Evolutionary conservation across 2,113 vertebrate genomes (phyloP), one percentile per base, ranked within the genome.

Genomic region (Alces alces): DNA sequence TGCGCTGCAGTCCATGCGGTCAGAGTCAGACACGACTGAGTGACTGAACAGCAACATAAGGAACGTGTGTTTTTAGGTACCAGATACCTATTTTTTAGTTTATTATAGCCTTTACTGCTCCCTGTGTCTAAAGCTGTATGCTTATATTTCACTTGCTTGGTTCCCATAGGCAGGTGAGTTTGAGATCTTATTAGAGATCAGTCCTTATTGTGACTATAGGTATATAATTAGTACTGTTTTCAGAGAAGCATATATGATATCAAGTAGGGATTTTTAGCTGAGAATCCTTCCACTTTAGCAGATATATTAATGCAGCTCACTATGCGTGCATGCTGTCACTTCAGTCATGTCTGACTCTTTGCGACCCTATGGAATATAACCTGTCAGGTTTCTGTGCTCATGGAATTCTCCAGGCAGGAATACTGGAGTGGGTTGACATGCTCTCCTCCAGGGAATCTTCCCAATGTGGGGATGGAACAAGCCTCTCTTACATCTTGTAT

Each of bases 251-350:
- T 73, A 27, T 50, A 30, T 5, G 5, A 45, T n/a, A 86, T 82
- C 15, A 96, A 89, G 9, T 60, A 54, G 2, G 16, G 15, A 30
- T 89, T 89, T 86, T 39, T n/a, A 80, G 23, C 19, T 33, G 36
- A 73, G 16, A 89, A 43, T 79, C 33, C 23, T 87, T 90, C 36
- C 50, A 45, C 25, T 70, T 70, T 80, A 83, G 11, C 23, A 86
- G 92, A 52, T 86, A 28, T 28, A 7, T 55, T 93, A 47, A 10
- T 66, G 10, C 12, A 6, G 66, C n/a, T 70, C 4, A 23, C 19
- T 70, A 36, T 23, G 5, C 5, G 0, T 0, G 0, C 1, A 0
- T 39, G n/a, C 66, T 70, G 19, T 70, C n/a, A 23, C 66, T 39
- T 70, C 19, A 70, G n/a, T 70, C 66, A 39, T 70, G 66, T 70